Evolutionary conservation across 1,140 invertebrate genomes (phyloP), one percentile per base, ranked within the genome.

Genomic region (Tribolium castaneum): DNA sequence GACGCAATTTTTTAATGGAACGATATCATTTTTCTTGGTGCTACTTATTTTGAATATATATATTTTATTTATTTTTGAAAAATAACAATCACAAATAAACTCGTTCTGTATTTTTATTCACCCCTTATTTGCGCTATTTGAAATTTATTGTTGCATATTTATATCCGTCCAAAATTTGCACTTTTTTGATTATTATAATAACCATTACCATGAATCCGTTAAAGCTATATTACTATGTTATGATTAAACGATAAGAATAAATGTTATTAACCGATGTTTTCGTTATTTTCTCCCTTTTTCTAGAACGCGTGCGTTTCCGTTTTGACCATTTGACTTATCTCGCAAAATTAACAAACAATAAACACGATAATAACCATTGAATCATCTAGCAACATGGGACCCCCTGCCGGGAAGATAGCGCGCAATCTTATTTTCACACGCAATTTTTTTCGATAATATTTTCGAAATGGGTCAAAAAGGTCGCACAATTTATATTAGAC

Each of bases 81-180:
- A n/a, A n/a, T n/a, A n/a, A n/a, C n/a, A n/a, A n/a, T n/a, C n/a
- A n/a, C n/a, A n/a, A n/a, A n/a, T n/a, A n/a, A n/a, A n/a, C n/a
- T n/a, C n/a, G n/a, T n/a, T n/a, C n/a, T n/a, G n/a, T n/a, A n/a
- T n/a, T 19, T 19, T 19, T 19, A 19, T 19, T 19, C 16, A 19
- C 16, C 16, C 16, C n/a, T n/a, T 19, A 19, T n/a, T n/a, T n/a
- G n/a, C n/a, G 2, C 16, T 19, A 19, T 19, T 19, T 19, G 16
- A 19, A 19, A 19, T 19, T 19, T 19, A 6, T 30, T 30, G 25
- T 66, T 35, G 30, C 34, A 66, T 35, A 19, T 59, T 59, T n/a
- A 59, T 35, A 35, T 66, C 59, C 59, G 59, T 66, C 59, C 59
- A 66, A 25, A 66, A 66, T 66, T 35, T 35, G 30, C 54, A 66